phyloP scores from a whole-genome alignment of 2,113 vertebrate genomes.

The Oenanthe melanoleuca region DNA sequence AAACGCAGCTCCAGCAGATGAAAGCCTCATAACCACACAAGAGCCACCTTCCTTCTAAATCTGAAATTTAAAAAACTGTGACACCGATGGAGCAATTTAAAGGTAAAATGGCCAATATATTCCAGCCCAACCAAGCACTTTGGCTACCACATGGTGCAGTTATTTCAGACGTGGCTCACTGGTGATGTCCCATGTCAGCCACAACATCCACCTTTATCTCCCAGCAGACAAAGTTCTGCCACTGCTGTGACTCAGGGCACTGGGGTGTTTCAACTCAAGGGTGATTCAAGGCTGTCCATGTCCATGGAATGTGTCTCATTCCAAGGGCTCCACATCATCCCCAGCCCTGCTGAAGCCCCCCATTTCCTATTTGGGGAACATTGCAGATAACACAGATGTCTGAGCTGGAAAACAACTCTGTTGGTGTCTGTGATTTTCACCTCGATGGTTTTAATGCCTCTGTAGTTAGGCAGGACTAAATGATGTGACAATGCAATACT shows the following conservation, averaged over 20 bases:
- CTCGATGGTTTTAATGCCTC: background rate
- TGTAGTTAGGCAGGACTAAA: background rate
- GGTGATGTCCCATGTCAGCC: background rate
- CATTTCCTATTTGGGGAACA: constrained; percentile 14
- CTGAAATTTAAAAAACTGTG: background rate
- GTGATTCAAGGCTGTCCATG: background rate
- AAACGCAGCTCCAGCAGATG: background rate
- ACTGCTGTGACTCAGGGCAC: background rate
- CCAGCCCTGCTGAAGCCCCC: background rate
- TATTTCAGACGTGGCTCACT: background rate
- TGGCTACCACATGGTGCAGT: rapidly evolving
- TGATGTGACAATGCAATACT: background rate
- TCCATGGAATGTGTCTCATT: background rate
- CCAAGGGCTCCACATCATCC: constrained; percentile 39
- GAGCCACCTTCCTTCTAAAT: background rate
- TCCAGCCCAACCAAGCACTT: background rate
- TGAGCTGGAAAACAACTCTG: background rate
- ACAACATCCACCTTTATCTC: background rate
- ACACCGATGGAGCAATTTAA: background rate
- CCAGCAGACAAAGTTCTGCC: background rate
- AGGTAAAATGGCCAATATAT: background rate
- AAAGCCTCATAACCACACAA: background rate
- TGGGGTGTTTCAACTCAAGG: background rate
- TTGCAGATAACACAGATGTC: background rate
- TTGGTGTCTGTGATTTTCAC: background rate